Base-by-base conservation (phyloP, 2,113 vertebrate species). In the Phaethornis superciliosus region DNA sequence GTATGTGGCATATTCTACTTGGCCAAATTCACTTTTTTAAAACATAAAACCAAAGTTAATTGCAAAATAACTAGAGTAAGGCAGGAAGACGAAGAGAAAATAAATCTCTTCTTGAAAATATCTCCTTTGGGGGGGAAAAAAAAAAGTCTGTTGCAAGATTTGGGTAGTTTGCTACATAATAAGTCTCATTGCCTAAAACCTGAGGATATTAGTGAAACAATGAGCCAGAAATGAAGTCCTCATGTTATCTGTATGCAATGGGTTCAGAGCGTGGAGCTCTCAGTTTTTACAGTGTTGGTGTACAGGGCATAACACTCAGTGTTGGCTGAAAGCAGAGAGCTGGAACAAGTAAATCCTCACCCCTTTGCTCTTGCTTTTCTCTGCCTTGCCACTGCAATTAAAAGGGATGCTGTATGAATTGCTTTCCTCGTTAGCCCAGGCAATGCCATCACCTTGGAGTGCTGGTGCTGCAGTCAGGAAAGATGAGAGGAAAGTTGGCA, bases 231-330 rank as follows among this genome's bases (percentile, higher is more conserved):
- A 59, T 49, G 44, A 68, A 64, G 59, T 24, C 2, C 22, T 18
- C 12, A 54, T 15, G 35, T 40, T 69, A 7, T 42, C 55, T 23
- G 55, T 15, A 10, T 32, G 28, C 0, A 11, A 46, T 17, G 37
- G 69, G 59, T 59, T 74, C 54, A 63, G 42, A 4, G 75, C 3
- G 0, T 26, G 59, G 42, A n/a, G 42, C 27, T n/a, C 32, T 35
- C 27, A 2, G 33, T n/a, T 68, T 56, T 32, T 28, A 22, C 55
- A 2, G 1, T 15, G 65, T 37, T 63, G 12, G 35, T 3, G 10
- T 1, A 16, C n/a, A 56, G 4, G 2, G 40, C 6, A 0, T 10
- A 26, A 6, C 52, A 3, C 7, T 18, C 52, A 7, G 23, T 7
- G 7, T 32, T 44, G 54, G 55, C 62, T 79, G 17, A 83, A 75